Evolutionary conservation across 2,113 vertebrate genomes (phyloP).

Genomic region (Saccopteryx bilineata): DNA sequence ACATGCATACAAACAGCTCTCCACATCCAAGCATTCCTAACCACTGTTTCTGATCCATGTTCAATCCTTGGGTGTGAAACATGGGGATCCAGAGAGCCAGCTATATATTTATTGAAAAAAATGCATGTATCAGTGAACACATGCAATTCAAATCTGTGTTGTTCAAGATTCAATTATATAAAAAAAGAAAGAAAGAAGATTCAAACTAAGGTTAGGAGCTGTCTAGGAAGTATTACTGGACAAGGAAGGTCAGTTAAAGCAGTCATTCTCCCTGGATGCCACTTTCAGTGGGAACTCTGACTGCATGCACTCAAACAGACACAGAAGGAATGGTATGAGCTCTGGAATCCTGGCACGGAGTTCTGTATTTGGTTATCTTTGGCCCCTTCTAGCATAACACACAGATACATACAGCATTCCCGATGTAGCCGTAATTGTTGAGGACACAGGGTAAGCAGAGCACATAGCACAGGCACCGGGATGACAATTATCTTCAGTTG

Average conservation of each 20-base stretch:
- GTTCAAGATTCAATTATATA: constrained; percentile 72
- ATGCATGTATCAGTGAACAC: neutral
- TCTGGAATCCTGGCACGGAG: constrained; percentile 89
- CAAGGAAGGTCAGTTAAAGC: constrained; percentile 92
- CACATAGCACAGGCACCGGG: constrained; percentile 91
- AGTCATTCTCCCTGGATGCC: constrained; percentile 86
- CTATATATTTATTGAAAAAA: neutral
- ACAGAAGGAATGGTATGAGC: constrained; percentile 89
- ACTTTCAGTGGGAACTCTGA: constrained; percentile 93
- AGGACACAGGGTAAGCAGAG: constrained; percentile 92
- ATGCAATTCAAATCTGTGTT: neutral
- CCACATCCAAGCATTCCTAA: neutral
- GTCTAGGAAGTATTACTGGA: constrained; percentile 90
- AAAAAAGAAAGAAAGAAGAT: constrained; percentile 85
- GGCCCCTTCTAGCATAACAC: constrained; percentile 92
- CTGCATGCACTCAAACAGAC: constrained; percentile 94
- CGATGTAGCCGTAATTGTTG: constrained; percentile 91
- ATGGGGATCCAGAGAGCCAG: neutral
- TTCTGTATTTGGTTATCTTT: constrained; percentile 89
- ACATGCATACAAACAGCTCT: neutral
- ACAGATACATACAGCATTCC: constrained; percentile 93
- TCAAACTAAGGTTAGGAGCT: constrained; percentile 65
- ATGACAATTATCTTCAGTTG: constrained; percentile 93
- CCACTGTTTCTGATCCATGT: neutral
- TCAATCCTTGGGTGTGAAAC: neutral